phyloP scores from a whole-genome alignment of 2,113 vertebrate genomes.

The Planiliza haematocheilus region DNA sequence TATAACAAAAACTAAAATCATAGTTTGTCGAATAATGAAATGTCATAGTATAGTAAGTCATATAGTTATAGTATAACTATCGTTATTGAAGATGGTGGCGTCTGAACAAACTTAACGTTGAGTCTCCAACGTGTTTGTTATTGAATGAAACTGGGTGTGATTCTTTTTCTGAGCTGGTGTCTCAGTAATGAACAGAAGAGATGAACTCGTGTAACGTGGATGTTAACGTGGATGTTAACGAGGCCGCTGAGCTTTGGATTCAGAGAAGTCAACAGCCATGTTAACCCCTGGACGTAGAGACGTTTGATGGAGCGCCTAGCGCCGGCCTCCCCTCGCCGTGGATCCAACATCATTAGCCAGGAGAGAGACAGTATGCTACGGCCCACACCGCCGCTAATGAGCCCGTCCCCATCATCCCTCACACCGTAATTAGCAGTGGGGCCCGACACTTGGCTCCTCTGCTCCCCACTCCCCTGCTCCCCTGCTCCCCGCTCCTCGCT shows the following conservation, averaged over 20 bases:
- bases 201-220: background rate
- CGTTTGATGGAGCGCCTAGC: conserved; percentile 72
- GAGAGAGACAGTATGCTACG: conserved; percentile 80
- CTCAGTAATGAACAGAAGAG: too few relatives aligned
- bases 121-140: too few relatives aligned
- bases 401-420: conserved; percentile 78
- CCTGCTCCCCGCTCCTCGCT: too few relatives aligned
- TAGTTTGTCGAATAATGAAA: too few relatives aligned
- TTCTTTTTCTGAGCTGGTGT: too few relatives aligned
- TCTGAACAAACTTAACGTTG: too few relatives aligned
- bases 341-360: conserved; percentile 81
- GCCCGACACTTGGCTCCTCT: conserved; percentile 49
- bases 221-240: conserved; percentile 29
- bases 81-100: too few relatives aligned
- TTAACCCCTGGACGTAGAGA: conserved; percentile 67
- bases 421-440: conserved; percentile 77
- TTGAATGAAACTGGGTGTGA: conserved; percentile 42
- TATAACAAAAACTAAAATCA: too few relatives aligned
- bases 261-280: conserved; percentile 67
- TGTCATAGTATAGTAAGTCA: too few relatives aligned
- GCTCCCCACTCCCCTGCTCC: conserved; percentile 43
- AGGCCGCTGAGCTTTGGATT: conserved; percentile 63
- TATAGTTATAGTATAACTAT: too few relatives aligned
- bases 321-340: conserved; percentile 49
- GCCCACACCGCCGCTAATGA: conserved; percentile 58